phyloP scores from a whole-genome alignment of 2,888 invertebrate genomes.

The Cylindroiulus punctatus region DNA sequence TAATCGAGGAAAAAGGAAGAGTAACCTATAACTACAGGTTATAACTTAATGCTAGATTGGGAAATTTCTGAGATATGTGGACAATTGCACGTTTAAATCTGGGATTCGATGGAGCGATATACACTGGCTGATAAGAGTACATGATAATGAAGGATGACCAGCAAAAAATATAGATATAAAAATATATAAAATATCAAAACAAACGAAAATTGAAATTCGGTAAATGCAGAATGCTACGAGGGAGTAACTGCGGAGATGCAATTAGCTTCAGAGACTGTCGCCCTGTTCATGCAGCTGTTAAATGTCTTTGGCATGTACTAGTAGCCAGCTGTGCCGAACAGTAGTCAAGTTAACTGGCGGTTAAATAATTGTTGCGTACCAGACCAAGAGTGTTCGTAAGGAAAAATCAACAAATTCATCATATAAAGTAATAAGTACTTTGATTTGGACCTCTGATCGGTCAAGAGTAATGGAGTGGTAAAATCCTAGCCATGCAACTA shows the following conservation, averaged over 20 bases:
- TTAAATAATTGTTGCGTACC: neutral
- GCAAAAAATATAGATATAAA: conserved; percentile 33
- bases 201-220: conserved; percentile 17
- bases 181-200: conserved; percentile 43
- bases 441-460: neutral
- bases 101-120: conserved; percentile 7
- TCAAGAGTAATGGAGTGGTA: neutral
- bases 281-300: neutral
- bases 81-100: neutral
- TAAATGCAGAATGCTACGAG: conserved; percentile 22
- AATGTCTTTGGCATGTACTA: conserved; percentile 24
- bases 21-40: neutral
- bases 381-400: neutral
- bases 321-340: neutral
- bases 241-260: neutral
- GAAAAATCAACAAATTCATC: neutral
- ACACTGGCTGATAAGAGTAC: neutral
- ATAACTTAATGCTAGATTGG: conserved; percentile 1
- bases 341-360: neutral
- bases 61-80: neutral
- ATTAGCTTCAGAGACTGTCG: neutral
- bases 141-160: conserved; percentile 7
- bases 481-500: neutral
- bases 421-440: neutral
- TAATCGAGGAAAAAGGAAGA: neutral